Evolutionary conservation across 2,797 vertebrate species (phyloP), one percentile per base, ranked within the genome.

Genomic region (Antrozous pallidus): DNA sequence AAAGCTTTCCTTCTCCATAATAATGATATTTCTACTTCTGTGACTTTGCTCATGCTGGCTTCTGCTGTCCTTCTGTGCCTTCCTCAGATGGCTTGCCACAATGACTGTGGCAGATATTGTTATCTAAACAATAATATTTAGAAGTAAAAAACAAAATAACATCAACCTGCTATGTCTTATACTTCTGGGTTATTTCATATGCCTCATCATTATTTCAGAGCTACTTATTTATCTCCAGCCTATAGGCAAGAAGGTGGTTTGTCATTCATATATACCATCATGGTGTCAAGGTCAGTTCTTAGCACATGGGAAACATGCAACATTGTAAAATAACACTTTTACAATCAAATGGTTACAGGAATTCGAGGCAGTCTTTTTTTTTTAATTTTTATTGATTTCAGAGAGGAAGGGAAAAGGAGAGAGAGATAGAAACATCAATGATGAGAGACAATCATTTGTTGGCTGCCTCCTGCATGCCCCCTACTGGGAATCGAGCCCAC

Each of bases 301-400:
- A 80, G 16, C 16, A 73, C 33, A 33, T 22, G 47, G 36, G 77
- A 87, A 45, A 80, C 22, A 79, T 8, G 80, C 42, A 56, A 54
- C 56, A 33, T 63, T 51, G 4, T 42, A 87, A 80, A 96, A 58
- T 78, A 81, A 85, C 49, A 36, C 73, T 87, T 92, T 94, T 82
- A 58, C 22, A 75, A 9, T 45, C 74, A 63, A 63, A 58, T 47
- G n/a, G 24, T 47, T 75, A 31, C 1, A 18, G 45, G 17, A 75
- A 33, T 67, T 78, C 81, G 83, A 91, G 33, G 69, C 12, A 90
- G 18, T 26, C 40, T 1, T 38, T 49, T 47, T 47, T 45, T 47
- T 47, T 47, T 13, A 47, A 14, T 49, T 49, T 49, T 49, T 49
- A 49, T 49, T 49, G 49, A 49, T 49, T 49, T 49, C 49, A 49